phyloP scores from a whole-genome alignment of 1,140 invertebrate genomes.

The Drosophila chauvacae region DNA sequence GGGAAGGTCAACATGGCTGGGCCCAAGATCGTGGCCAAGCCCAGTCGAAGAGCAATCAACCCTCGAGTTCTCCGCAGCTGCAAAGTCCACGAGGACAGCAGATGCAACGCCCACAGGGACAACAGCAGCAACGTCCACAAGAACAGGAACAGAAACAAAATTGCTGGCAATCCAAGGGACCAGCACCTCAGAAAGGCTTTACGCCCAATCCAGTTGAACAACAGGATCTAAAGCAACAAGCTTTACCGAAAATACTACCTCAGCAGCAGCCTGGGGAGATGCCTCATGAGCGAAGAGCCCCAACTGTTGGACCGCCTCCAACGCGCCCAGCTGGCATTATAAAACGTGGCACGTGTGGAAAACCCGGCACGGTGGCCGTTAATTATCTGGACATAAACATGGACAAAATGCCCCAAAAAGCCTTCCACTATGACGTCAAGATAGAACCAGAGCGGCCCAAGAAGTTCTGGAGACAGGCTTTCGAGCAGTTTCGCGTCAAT shows the following conservation, averaged over 20 bases:
- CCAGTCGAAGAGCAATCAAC: background rate
- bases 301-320: background rate
- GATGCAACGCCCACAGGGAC: background rate
- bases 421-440: slow-evolving; percentile 86
- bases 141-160: background rate
- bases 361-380: slow-evolving; percentile 84
- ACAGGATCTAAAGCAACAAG: background rate
- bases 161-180: slow-evolving; percentile 17
- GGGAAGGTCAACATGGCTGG: slow-evolving; percentile 2
- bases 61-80: background rate
- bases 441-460: slow-evolving; percentile 86
- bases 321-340: slow-evolving; percentile 27
- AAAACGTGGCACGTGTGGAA: slow-evolving; percentile 84
- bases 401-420: slow-evolving; percentile 77
- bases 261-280: background rate
- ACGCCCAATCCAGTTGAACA: too few relatives aligned
- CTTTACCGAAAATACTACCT: background rate
- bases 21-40: slow-evolving; percentile 8
- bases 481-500: slow-evolving; percentile 60
- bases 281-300: background rate
- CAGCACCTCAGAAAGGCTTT: background rate
- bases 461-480: slow-evolving; percentile 82
- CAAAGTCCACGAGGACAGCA: background rate
- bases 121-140: background rate
- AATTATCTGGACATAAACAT: slow-evolving; percentile 87